Percentiles rank a stretch among this genome's conserved stretches.
These are phyloP conservation scores for Chymomyza fuscimana DNA, from an alignment of 2,888 invertebrate genomes.

Conservation along the genomic window DNA sequence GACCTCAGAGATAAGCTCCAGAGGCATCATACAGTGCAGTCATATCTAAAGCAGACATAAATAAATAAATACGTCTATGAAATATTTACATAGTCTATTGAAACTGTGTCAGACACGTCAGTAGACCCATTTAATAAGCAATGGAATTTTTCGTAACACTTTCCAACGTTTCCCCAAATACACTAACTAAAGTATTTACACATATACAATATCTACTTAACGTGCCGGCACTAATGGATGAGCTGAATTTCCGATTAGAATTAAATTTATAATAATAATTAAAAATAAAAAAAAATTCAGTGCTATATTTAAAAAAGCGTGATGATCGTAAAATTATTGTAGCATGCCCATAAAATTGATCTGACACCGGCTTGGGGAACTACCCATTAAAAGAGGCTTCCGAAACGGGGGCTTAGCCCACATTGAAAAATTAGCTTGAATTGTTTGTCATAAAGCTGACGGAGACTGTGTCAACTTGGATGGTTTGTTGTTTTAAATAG, in stretches of 20 bases:
- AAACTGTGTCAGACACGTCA: conserved; percentile 40
- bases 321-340: neutral
- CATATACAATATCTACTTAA: neutral
- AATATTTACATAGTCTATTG: conserved; percentile 22
- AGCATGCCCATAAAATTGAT: neutral
- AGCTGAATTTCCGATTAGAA: neutral
- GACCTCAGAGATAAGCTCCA: neutral
- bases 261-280: neutral
- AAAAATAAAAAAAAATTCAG: neutral
- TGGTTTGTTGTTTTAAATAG: neutral
- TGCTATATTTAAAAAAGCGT: neutral
- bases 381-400: neutral
- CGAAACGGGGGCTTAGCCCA: neutral
- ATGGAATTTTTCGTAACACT: conserved; percentile 33
- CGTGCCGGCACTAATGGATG: neutral
- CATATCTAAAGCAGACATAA: neutral
- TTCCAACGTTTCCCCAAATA: neutral
- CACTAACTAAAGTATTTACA: neutral
- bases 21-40: neutral
- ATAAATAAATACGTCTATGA: conserved; percentile 14
- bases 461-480: neutral
- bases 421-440: neutral
- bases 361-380: neutral
- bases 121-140: conserved; percentile 34
- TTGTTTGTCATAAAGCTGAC: neutral